Evolutionary conservation across 2,113 vertebrate species (phyloP).

Genomic region (Motacilla alba): DNA sequence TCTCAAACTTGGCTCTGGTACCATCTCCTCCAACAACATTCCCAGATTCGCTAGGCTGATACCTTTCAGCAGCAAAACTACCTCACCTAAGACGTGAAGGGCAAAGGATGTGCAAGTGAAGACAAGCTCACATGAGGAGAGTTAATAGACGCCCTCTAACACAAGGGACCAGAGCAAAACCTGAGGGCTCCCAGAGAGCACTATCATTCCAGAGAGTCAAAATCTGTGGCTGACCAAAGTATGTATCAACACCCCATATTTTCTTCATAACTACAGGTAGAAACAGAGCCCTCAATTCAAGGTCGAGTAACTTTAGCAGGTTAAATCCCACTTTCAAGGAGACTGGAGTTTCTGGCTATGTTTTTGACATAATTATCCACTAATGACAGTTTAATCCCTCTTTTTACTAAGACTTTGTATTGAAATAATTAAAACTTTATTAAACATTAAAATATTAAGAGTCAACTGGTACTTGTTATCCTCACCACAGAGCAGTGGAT

Average conservation of each 20-base stretch:
- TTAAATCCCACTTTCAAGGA: background rate
- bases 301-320: background rate
- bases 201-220: background rate
- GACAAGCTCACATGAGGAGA: accelerated
- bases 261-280: background rate
- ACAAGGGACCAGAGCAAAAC: background rate
- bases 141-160: background rate
- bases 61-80: background rate
- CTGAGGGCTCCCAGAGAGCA: background rate
- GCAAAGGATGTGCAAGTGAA: background rate
- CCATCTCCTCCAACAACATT: background rate
- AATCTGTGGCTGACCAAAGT: background rate
- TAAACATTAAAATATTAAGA: background rate
- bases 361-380: background rate
- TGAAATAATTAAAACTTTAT: background rate
- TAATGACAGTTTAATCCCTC: background rate
- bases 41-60: background rate
- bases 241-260: no score
- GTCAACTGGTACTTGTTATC: background rate
- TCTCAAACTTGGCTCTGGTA: background rate
- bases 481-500: background rate
- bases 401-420: background rate
- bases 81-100: background rate
- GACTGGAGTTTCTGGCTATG: background rate
- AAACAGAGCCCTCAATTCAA: background rate